These are phyloP conservation scores for Bubo scandiacus DNA, from an alignment of 2,113 vertebrate genomes.

Conservation along the genomic window DNA sequence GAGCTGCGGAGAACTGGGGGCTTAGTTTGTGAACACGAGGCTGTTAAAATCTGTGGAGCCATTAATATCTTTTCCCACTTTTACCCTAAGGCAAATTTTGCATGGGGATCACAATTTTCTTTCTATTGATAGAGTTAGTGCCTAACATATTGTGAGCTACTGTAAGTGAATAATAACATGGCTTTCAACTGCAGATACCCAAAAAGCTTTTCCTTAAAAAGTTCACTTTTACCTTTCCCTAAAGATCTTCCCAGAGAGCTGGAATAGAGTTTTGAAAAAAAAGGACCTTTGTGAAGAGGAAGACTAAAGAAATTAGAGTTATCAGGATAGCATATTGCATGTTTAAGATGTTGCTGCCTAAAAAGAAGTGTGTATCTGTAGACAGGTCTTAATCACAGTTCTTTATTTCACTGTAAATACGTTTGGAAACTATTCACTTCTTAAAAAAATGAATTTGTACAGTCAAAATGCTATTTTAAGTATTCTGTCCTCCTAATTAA, in stretches of 20 bases:
- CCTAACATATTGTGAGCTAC: not conserved
- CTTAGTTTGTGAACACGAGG: not conserved
- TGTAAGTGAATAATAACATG: not conserved
- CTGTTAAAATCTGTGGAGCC: not conserved
- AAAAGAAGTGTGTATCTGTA: not conserved
- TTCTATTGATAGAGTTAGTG: not conserved
- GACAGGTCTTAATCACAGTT: not conserved
- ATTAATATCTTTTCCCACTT: not conserved
- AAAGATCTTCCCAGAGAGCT: not conserved
- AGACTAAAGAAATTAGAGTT: not conserved
- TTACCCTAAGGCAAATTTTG: not conserved
- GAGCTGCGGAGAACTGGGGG: not conserved
- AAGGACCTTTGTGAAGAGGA: not conserved
- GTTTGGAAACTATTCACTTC: not conserved
- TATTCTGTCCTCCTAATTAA: not conserved
- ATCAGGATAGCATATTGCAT: not conserved
- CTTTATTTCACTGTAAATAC: not conserved
- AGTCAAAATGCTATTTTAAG: not conserved
- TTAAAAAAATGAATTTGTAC: not conserved
- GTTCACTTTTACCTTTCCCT: not conserved
- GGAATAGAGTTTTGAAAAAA: not conserved
- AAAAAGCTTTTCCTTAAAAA: not conserved
- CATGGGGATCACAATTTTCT: not conserved
- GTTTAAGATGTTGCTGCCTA: not conserved
- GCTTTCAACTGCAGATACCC: not conserved